Conservation (phyloP, 2,888 invertebrate species). For the Habrosyne pyritoides region DNA sequence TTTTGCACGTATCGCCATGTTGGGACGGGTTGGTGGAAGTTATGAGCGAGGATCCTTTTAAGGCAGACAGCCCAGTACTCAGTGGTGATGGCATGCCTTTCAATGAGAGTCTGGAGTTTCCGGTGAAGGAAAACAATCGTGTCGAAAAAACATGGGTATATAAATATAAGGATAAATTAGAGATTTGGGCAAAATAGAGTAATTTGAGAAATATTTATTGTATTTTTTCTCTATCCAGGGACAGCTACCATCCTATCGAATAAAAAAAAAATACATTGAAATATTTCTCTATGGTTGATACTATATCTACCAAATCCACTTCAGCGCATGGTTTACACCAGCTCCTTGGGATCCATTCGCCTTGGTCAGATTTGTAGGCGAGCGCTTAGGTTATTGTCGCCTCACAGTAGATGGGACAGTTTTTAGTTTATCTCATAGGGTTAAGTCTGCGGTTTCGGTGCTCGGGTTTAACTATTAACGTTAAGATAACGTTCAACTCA, state of each 20-base stretch:
- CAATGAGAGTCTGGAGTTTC: too few species aligned
- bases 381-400: constrained; percentile 54
- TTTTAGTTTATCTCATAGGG: constrained; percentile 65
- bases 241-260: too few species aligned
- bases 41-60: constrained; percentile 12
- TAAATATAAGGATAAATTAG: too few species aligned
- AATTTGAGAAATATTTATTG: too few species aligned
- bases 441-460: constrained; percentile 18
- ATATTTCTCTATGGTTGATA: too few species aligned
- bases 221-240: too few species aligned
- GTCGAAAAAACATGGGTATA: too few species aligned
- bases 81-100: too few species aligned
- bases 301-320: constrained; percentile 16
- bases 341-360: constrained; percentile 29
- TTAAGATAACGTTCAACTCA: constrained; percentile 25
- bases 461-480: constrained; percentile 35
- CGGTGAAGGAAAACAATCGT: too few species aligned
- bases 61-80: too few species aligned
- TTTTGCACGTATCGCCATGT: constrained; percentile 59
- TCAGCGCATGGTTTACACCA: constrained; percentile 18
- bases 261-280: too few species aligned
- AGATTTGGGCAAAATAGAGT: too few species aligned
- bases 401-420: constrained; percentile 38
- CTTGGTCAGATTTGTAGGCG: constrained; percentile 66
- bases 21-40: constrained; percentile 29